Conservation (phyloP, 2,797 vertebrate species). For the Bovichtus variegatus region DNA sequence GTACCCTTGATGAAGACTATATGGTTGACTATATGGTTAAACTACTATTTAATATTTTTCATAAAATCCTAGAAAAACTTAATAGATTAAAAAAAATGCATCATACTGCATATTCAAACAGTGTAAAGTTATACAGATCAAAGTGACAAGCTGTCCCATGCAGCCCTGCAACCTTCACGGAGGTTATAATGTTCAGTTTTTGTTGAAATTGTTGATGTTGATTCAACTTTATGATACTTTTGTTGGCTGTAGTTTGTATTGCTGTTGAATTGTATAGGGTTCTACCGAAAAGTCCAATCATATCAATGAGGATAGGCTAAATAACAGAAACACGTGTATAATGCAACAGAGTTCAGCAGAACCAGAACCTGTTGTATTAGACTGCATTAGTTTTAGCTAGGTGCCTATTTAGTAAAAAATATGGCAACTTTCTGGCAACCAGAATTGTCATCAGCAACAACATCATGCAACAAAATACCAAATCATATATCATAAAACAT, state of each 20-base stretch:
- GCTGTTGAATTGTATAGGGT: background rate
- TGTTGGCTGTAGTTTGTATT: background rate
- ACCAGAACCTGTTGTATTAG: background rate
- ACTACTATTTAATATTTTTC: background rate
- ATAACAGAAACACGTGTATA: background rate
- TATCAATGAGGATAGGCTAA: no score
- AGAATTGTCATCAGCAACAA: background rate
- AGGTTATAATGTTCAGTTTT: background rate
- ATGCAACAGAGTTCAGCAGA: background rate
- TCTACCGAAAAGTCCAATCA: no score
- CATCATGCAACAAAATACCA: background rate
- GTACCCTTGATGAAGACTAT: background rate
- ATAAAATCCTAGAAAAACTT: background rate
- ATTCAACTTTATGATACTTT: background rate
- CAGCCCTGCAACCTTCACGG: background rate
- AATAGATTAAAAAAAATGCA: background rate
- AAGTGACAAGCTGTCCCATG: background rate
- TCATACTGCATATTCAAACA: background rate
- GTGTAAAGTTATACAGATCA: background rate
- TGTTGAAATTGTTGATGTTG: background rate
- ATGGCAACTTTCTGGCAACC: background rate
- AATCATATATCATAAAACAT: background rate
- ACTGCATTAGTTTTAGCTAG: background rate
- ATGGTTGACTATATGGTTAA: no score
- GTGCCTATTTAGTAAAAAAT: background rate